Evolutionary conservation across 2,797 vertebrate species (phyloP).

Genomic region (Acipenser ruthenus): DNA sequence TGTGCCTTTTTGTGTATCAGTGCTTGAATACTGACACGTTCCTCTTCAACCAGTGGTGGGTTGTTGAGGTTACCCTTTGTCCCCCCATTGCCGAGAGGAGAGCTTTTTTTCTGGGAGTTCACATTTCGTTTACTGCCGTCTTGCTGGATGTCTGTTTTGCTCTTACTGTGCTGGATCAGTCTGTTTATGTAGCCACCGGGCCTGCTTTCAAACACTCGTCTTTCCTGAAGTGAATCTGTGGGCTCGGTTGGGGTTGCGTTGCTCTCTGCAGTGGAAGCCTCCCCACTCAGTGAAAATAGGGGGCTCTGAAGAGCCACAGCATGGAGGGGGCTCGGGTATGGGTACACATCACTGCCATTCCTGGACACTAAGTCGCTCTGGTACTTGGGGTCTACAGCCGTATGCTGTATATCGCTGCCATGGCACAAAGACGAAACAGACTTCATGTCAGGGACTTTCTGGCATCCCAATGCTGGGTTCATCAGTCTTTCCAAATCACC

Average conservation of each 20-base stretch:
- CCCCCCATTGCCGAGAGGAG: slow-evolving; percentile 30
- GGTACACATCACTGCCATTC: slow-evolving; percentile 75
- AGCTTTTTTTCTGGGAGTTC: slow-evolving; percentile 28
- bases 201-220: slow-evolving; percentile 35
- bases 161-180: slow-evolving; percentile 61
- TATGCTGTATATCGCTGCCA: slow-evolving; percentile 35
- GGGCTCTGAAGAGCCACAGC: slow-evolving; percentile 91
- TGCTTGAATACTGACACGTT: background rate
- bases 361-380: slow-evolving; percentile 74
- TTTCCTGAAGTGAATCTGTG: background rate
- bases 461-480: slow-evolving; percentile 43
- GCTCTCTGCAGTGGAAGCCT: slow-evolving; percentile 30
- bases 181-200: slow-evolving; percentile 70
- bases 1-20: background rate
- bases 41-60: background rate
- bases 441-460: slow-evolving; percentile 45
- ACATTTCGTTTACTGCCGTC: slow-evolving; percentile 25
- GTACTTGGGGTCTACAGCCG: slow-evolving; percentile 65
- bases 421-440: slow-evolving; percentile 30
- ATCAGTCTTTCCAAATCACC: slow-evolving; percentile 80
- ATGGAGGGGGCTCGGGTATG: slow-evolving; percentile 88
- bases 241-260: slow-evolving; percentile 19
- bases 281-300: slow-evolving; percentile 64
- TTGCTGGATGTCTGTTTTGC: slow-evolving; percentile 36
- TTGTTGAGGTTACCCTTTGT: slow-evolving; percentile 13